A percentile compares a stretch with the other conserved stretches of the same genome.
These are phyloP conservation scores for Macroramphosus scolopax DNA, from an alignment of 2,797 vertebrate species.

Conservation along the genomic window DNA sequence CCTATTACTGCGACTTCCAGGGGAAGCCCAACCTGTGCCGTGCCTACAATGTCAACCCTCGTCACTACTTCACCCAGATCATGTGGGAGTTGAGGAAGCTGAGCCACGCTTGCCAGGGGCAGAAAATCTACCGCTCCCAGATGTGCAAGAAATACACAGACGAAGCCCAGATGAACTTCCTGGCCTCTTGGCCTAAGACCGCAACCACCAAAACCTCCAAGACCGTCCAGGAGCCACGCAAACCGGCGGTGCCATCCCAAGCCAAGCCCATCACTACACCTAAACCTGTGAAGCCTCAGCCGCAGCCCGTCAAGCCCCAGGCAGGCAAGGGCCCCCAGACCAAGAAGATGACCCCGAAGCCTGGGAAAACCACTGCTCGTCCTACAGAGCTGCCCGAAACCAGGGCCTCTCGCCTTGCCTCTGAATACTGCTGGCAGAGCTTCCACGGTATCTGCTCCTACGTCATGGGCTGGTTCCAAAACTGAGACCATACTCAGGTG, in stretches of 20 bases:
- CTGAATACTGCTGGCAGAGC: slow-evolving; percentile 85
- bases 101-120: slow-evolving; percentile 79
- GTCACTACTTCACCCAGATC: slow-evolving; percentile 84
- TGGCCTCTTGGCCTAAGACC: slow-evolving; percentile 70
- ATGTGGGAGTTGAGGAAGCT: slow-evolving; percentile 80
- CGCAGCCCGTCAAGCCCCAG: slow-evolving; percentile 55
- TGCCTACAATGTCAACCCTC: slow-evolving; percentile 81
- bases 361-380: slow-evolving; percentile 63
- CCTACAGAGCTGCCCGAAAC: slow-evolving; percentile 59
- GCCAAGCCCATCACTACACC: slow-evolving; percentile 44
- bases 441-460: slow-evolving; percentile 82
- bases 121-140: slow-evolving; percentile 68
- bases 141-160: slow-evolving; percentile 81
- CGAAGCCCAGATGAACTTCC: slow-evolving; percentile 79
- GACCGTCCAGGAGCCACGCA: slow-evolving; percentile 52
- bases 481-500: slow-evolving; percentile 65
- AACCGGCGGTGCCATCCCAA: slow-evolving; percentile 59
- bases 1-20: slow-evolving; percentile 79
- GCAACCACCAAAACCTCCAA: slow-evolving; percentile 54
- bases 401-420: slow-evolving; percentile 75
- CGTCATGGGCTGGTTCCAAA: slow-evolving; percentile 82
- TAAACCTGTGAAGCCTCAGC: slow-evolving; percentile 59
- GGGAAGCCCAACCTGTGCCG: slow-evolving; percentile 79
- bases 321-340: slow-evolving; percentile 48
- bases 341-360: slow-evolving; percentile 60